Percentiles rank a stretch among this genome's conserved stretches.
Conservation (phyloP, 2,113 vertebrate species). For the Sylvia atricapilla region DNA sequence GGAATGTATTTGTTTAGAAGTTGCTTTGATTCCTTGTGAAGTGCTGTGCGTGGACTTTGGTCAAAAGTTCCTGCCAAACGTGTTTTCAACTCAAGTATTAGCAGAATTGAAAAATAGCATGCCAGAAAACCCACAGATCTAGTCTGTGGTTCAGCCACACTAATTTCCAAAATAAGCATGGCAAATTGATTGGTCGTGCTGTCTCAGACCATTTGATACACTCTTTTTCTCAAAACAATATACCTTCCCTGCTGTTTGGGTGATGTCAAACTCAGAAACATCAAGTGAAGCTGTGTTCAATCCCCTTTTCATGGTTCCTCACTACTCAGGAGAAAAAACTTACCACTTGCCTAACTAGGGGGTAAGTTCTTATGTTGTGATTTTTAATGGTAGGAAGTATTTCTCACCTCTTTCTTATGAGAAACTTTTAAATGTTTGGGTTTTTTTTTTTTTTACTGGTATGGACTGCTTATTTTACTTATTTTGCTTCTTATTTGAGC, state of each 20-base stretch:
- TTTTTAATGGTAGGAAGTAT: background rate
- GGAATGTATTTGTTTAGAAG: background rate
- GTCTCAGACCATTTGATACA: background rate
- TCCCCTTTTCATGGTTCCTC: background rate
- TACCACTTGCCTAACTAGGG: background rate
- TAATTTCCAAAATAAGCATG: conserved; percentile 1
- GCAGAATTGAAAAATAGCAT: background rate
- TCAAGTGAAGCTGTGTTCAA: background rate
- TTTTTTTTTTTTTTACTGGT: background rate
- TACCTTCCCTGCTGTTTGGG: background rate
- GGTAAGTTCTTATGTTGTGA: background rate
- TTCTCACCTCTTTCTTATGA: background rate
- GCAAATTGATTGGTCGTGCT: background rate
- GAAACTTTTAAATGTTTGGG: background rate
- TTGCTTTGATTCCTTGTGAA: background rate
- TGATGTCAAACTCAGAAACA: background rate
- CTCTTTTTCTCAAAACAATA: background rate
- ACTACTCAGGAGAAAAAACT: background rate
- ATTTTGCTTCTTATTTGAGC: background rate
- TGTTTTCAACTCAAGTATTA: background rate
- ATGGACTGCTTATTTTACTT: background rate
- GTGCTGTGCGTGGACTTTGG: background rate
- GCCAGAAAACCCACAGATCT: background rate
- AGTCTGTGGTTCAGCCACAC: background rate
- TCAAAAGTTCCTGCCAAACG: background rate